Percentiles rank a stretch among this genome's conserved stretches.
phyloP scores from a whole-genome alignment of 2,888 invertebrate species.

The Linnaemya vulpina region DNA sequence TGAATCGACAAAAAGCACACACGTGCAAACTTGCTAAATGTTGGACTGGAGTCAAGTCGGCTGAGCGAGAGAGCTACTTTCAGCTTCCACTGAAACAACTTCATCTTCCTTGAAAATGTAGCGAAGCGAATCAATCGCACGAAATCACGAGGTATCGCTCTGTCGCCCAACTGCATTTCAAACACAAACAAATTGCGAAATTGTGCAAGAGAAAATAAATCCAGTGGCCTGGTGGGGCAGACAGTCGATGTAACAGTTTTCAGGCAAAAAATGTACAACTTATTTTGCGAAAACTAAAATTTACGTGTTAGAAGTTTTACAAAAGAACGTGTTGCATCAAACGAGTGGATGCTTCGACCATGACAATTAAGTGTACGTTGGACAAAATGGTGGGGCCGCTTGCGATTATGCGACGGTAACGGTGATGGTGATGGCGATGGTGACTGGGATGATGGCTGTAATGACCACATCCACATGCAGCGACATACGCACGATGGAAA shows the following conservation, averaged over 20 bases:
- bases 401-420: slow-evolving; percentile 4
- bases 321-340: background rate
- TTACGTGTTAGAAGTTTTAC: slow-evolving; percentile 17
- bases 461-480: slow-evolving; percentile 44
- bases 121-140: too few relatives aligned
- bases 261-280: too few relatives aligned
- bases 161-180: too few relatives aligned
- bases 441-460: slow-evolving; percentile 48
- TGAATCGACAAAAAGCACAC: slow-evolving; percentile 14
- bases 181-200: too few relatives aligned
- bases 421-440: slow-evolving; percentile 35
- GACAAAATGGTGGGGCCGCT: slow-evolving; percentile 64
- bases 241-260: too few relatives aligned
- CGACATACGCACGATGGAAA: slow-evolving; percentile 54
- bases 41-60: slow-evolving; percentile 7
- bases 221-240: too few relatives aligned
- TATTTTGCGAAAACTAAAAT: background rate
- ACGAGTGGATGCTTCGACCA: slow-evolving; percentile 17
- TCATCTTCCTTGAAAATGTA: too few relatives aligned
- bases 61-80: background rate
- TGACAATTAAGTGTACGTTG: slow-evolving; percentile 44
- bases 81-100: background rate
- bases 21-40: too few relatives aligned
- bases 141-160: too few relatives aligned
- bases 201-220: too few relatives aligned